Base-by-base conservation (phyloP, 2,888 invertebrate species). In the Agonopterix subpropinquella region DNA sequence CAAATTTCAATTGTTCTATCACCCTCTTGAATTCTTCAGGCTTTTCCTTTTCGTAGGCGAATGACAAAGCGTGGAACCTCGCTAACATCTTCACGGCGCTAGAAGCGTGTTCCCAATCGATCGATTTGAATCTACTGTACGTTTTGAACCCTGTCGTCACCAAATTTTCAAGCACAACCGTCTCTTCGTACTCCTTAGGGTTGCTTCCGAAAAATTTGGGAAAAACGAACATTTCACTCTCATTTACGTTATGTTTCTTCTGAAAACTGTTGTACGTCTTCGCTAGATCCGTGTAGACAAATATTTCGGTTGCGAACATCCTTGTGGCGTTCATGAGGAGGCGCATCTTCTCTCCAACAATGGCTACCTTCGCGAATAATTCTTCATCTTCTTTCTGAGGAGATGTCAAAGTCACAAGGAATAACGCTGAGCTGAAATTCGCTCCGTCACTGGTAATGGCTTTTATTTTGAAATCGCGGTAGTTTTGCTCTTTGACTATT, bases 21-120 rank as follows among this genome's bases (percentile, higher is more conserved):
- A 57, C 52, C 36, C 45, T 43, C 0, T 56, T 53, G 28, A 68
- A 73, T 8, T 62, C 58, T 9, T 61, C 65, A 0, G 80, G 80
- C 11, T 73, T 58, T 39, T 78, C 70, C 8, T 70, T 70, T 42
- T 69, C 65, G 39, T 73, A 69, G 0, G 77, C 77, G 8, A 80
- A 76, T 0, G 81, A 81, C 8, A 80, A 52, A 0, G 82, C 82
- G 49, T 85, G 84, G 49, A 79, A 77, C 43, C 65, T 67, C 0
- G 81, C 81, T 9, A 81, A 54, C 1, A 53, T 56, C 15, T 67
- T 57, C 0, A 77, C 57, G 0, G 77, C 64, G 2, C 62, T 53
- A 0, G 67, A 53, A 0, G 73, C 67, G 36, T 77, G 73, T 2
- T 72, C 65, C 65, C 72, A 71, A 43, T 74, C 71, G 1, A 81